Evolutionary conservation across 2,113 vertebrate species (phyloP).

Genomic region (Nerophis lumbriciformis): DNA sequence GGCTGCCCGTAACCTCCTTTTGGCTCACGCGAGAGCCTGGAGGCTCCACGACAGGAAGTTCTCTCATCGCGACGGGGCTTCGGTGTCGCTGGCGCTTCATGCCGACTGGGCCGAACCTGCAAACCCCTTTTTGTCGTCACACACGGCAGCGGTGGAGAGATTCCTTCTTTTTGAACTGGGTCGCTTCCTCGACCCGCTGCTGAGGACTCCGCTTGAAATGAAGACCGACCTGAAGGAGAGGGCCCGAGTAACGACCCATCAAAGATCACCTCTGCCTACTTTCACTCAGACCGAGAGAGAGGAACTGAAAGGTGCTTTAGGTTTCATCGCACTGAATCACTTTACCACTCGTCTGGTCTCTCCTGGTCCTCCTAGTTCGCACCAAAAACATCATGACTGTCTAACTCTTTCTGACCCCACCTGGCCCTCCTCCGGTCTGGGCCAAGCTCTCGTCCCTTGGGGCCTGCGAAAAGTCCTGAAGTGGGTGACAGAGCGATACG

Average conservation of each 20-base stretch:
- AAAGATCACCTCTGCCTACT: slow-evolving; percentile 63
- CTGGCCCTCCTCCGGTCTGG: slow-evolving; percentile 73
- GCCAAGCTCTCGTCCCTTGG: slow-evolving; percentile 80
- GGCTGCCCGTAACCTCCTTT: slow-evolving; percentile 81
- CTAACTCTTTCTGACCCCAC: slow-evolving; percentile 80
- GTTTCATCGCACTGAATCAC: slow-evolving; percentile 89
- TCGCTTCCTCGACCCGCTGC: slow-evolving; percentile 85
- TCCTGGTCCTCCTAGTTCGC: slow-evolving; percentile 41
- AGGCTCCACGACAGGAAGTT: slow-evolving; percentile 73
- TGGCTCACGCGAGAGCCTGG: slow-evolving; percentile 87
- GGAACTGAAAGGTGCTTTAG: slow-evolving; percentile 77
- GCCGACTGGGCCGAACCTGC: slow-evolving; percentile 91
- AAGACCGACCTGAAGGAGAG: slow-evolving; percentile 70
- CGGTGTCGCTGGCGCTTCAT: slow-evolving; percentile 84
- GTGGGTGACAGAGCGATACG: slow-evolving; percentile 82
- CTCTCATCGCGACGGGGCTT: slow-evolving; percentile 62
- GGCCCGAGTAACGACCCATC: slow-evolving; percentile 52
- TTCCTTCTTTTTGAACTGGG: slow-evolving; percentile 89
- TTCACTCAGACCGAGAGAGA: slow-evolving; percentile 75
- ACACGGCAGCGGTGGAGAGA: slow-evolving; percentile 73
- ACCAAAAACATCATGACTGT: slow-evolving; percentile 67
- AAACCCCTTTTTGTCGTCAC: slow-evolving; percentile 79
- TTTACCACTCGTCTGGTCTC: slow-evolving; percentile 88
- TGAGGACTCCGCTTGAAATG: slow-evolving; percentile 74
- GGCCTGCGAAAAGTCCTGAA: slow-evolving; percentile 79